Conservation (phyloP, 2,113 vertebrate genomes). For the Calypte anna region DNA sequence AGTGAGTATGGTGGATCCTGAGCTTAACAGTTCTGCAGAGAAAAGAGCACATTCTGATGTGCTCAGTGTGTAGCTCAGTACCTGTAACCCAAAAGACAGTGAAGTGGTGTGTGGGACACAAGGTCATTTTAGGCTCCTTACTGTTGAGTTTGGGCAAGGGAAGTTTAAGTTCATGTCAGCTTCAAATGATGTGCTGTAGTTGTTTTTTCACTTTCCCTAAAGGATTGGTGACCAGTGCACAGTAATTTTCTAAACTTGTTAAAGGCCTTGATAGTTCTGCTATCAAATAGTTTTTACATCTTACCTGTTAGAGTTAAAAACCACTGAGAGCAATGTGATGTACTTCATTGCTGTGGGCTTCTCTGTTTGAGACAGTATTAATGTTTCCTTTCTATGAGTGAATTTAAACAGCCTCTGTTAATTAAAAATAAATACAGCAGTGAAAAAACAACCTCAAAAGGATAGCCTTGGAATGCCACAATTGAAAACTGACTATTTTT, state of each 20-base stretch:
- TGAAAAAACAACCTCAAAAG: not conserved
- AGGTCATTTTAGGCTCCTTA: not conserved
- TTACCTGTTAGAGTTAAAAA: not conserved
- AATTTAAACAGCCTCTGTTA: not conserved
- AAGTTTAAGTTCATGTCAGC: not conserved
- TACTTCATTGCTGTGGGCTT: not conserved
- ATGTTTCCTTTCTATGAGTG: not conserved
- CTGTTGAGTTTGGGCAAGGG: not conserved
- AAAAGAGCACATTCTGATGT: not conserved
- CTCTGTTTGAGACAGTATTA: not conserved
- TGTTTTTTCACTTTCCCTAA: not conserved
- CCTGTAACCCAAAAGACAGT: not conserved
- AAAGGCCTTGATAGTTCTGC: not conserved
- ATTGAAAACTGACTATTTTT: not conserved
- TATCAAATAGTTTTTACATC: not conserved
- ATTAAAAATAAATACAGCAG: not conserved
- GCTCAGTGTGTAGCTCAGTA: not conserved
- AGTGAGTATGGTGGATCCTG: not conserved
- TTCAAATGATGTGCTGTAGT: not conserved
- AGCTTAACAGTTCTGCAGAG: not conserved
- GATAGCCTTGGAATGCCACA: not conserved
- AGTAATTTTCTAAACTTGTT: not conserved
- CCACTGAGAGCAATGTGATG: rapidly evolving
- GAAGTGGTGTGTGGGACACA: not conserved
- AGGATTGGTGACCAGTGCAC: not conserved